Evolutionary conservation across 2,113 vertebrate genomes (phyloP).

Genomic region (Otolemur garnettii): DNA sequence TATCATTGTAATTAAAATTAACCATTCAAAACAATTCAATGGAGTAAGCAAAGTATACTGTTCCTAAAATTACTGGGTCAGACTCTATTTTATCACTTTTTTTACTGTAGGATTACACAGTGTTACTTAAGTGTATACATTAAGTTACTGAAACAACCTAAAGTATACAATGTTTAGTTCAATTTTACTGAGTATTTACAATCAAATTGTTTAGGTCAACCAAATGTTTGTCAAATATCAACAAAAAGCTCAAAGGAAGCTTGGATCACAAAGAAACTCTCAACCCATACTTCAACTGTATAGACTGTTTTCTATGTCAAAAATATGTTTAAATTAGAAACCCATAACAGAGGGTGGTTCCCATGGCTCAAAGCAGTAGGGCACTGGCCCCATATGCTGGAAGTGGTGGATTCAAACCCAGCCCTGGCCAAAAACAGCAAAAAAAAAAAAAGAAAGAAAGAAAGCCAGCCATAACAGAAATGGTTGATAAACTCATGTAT

Average conservation of each 20-base stretch:
- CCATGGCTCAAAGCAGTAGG: no score
- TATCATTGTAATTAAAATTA: neutral
- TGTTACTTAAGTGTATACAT: neutral
- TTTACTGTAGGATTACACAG: neutral
- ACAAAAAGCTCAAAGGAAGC: slow-evolving; percentile 13
- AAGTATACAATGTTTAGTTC: neutral
- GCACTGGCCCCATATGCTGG: no score
- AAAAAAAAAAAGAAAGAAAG: no score
- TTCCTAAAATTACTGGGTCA: slow-evolving; percentile 35
- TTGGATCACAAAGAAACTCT: neutral
- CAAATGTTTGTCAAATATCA: slow-evolving; percentile 33
- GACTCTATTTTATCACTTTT: neutral
- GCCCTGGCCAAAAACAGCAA: no score
- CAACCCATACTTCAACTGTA: neutral
- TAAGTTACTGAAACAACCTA: neutral
- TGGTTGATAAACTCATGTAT: neutral
- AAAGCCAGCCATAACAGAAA: neutral
- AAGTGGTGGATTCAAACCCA: no score
- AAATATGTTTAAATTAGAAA: neutral
- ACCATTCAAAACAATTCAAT: slow-evolving; percentile 52
- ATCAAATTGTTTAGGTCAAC: slow-evolving; percentile 16
- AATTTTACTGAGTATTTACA: slow-evolving; percentile 16
- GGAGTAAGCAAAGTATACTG: neutral
- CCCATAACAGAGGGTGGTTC: neutral
- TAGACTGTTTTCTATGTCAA: neutral